These are phyloP conservation scores for Prunella fulvescens DNA, from an alignment of 2,113 vertebrate genomes.

Conservation along the genomic window DNA sequence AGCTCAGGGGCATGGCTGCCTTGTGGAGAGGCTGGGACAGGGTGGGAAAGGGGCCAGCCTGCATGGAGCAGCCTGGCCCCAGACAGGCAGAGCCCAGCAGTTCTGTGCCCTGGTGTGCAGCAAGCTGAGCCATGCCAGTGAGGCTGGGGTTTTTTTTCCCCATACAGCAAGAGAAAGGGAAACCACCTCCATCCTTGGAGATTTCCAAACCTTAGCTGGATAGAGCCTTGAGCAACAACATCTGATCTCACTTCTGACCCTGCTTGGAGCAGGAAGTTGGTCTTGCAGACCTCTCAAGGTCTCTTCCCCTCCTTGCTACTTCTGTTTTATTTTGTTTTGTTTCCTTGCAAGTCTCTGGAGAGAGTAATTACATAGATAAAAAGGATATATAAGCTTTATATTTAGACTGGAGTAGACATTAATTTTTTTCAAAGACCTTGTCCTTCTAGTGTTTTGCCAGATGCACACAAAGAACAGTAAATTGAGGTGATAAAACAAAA, in stretches of 20 bases:
- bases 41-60: neutral
- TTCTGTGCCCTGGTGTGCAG: neutral
- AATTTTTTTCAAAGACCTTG: neutral
- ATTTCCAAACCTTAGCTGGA: neutral
- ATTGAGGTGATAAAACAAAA: neutral
- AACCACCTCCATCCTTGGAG: accelerated
- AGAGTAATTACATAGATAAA: neutral
- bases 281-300: neutral
- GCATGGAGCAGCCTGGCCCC: neutral
- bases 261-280: neutral
- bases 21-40: neutral
- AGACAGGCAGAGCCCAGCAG: neutral
- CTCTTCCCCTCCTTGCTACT: neutral
- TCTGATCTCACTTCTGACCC: neutral
- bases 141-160: neutral
- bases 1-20: neutral
- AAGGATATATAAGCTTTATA: neutral
- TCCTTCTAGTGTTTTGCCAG: neutral
- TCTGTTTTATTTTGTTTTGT: neutral
- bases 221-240: neutral
- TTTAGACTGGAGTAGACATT: neutral
- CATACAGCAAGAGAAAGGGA: neutral
- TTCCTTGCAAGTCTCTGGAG: neutral
- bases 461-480: neutral
- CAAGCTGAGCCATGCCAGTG: neutral